These are phyloP conservation scores for Aegithalos caudatus DNA, from an alignment of 2,113 vertebrate genomes.

Conservation along the genomic window DNA sequence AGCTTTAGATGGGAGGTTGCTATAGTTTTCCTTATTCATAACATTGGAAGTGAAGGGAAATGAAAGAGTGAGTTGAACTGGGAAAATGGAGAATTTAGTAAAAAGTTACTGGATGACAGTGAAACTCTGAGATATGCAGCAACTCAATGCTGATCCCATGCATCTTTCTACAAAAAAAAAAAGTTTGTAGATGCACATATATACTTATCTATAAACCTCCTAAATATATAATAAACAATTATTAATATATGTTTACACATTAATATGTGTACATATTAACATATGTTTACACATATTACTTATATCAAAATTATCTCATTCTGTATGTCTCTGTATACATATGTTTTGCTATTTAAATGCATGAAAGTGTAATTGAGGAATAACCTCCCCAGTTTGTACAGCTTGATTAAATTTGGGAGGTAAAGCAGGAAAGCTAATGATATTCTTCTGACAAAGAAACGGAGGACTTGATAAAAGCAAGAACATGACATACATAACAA, in stretches of 20 bases:
- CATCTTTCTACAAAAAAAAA: background rate
- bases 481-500: background rate
- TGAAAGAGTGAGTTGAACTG: background rate
- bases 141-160: background rate
- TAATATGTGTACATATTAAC: too few relatives aligned
- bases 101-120: background rate
- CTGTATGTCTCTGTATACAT: background rate
- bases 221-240: background rate
- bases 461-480: background rate
- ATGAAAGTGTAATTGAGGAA: background rate
- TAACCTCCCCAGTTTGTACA: background rate
- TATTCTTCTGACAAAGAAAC: background rate
- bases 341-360: background rate
- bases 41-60: background rate
- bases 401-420: background rate
- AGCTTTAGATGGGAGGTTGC: background rate
- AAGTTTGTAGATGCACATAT: background rate
- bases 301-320: background rate
- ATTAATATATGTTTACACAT: background rate
- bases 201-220: fast-evolving
- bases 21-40: background rate
- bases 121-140: background rate
- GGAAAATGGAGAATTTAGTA: background rate
- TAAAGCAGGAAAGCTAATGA: background rate
- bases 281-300: background rate